Evolutionary conservation across 2,797 vertebrate genomes (phyloP), one percentile per base, ranked within the genome.

Genomic region (Vespertilio murinus): DNA sequence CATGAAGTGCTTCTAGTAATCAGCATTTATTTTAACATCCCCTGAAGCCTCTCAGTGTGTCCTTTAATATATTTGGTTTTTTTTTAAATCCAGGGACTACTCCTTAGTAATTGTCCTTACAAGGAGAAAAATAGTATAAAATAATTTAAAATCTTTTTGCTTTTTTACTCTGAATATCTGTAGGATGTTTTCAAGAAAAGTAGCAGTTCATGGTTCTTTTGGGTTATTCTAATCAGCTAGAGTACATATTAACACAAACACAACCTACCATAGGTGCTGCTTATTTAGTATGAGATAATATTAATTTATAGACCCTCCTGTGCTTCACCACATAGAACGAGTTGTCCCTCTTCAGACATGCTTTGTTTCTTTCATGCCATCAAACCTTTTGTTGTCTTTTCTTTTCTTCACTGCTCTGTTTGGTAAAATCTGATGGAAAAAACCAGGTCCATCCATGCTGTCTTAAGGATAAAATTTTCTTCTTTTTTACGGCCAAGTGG

Each of bases 111-210:
- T 74, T 74, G 25, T 91, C 16, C 47, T 90, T 80, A 75, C 18
- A 75, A 45, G 14, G 28, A 88, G 61, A 49, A 91, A 87, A 87
- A 38, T 85, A 85, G 42, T 80, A 30, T 86, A 42, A 91, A 85
- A 52, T 69, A 54, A 88, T 90, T 78, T 80, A 42, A 89, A 83
- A 54, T 47, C 1, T 71, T 23, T 81, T 94, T 87, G 25, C 52
- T 85, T 85, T 92, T n/a, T 88, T 40, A 86, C 54, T 22, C 30
- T 71, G 88, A 42, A 3, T 33, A 59, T 54, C 42, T 52, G 33
- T 52, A 23, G 16, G 18, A 74, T 95, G 17, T 86, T 95, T 95
- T 80, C 14, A 79, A 56, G 59, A 71, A 77, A 77, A 77, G 30
- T 49, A 82, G 18, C 23, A 10, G 71, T 88, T 91, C 65, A 35